Percentiles rank a stretch among this genome's conserved stretches.
phyloP scores from a whole-genome alignment of 2,888 invertebrate species.

The Sinopyrophorus schimmeli region DNA sequence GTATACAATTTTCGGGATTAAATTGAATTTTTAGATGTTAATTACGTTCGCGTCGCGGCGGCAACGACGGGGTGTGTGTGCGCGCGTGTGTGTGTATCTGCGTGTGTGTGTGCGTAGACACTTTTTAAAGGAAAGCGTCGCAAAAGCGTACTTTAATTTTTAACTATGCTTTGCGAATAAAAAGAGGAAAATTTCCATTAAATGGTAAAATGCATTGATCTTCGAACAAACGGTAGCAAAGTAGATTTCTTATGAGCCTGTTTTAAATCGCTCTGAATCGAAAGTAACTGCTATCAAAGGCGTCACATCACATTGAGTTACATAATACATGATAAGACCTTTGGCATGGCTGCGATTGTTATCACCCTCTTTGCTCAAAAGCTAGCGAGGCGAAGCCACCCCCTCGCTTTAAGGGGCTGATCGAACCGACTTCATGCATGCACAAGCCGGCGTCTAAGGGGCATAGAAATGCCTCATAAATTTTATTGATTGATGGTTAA shows the following conservation, averaged over 20 bases:
- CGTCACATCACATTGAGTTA: constrained; percentile 49
- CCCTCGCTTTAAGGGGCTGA: constrained; percentile 36
- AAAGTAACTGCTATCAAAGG: constrained; percentile 40
- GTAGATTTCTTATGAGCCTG: constrained; percentile 19
- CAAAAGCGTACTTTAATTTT: too few species aligned
- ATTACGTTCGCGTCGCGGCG: too few species aligned
- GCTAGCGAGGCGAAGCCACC: constrained; percentile 40
- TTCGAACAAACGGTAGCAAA: constrained; percentile 16
- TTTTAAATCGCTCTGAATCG: constrained; percentile 31
- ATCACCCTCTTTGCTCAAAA: constrained; percentile 49
- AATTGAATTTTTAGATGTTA: too few species aligned
- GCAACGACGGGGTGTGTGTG: too few species aligned
- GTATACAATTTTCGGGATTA: too few species aligned
- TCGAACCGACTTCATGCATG: constrained; percentile 50
- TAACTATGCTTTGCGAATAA: too few species aligned
- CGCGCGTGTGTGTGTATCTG: too few species aligned
- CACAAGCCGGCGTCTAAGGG: constrained; percentile 45
- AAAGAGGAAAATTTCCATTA: constrained; percentile 4
- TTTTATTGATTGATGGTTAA: constrained; percentile 51
- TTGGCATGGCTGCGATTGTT: constrained; percentile 49
- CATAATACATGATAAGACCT: constrained; percentile 49
- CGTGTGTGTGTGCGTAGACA: too few species aligned
- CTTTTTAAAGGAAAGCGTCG: too few species aligned
- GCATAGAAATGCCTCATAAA: constrained; percentile 50
- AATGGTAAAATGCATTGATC: constrained; percentile 16